Evolutionary conservation across 2,113 vertebrate species (phyloP).

Genomic region (Suricata suricatta): DNA sequence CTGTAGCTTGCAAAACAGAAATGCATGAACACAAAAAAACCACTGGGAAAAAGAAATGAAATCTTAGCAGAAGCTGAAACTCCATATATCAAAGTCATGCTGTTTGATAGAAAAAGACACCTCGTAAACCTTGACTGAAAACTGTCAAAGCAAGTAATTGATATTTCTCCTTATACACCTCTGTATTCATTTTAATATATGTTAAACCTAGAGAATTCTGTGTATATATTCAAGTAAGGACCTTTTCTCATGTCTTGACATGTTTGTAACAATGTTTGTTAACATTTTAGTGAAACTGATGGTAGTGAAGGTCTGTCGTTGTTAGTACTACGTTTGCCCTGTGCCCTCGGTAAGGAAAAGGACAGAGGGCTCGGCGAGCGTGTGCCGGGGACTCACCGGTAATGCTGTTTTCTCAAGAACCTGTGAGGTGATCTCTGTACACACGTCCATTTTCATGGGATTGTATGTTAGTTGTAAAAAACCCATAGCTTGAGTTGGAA

Average conservation of each 20-base stretch:
- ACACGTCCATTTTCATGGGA: slow-evolving; percentile 62
- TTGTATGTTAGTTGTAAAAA: slow-evolving; percentile 62
- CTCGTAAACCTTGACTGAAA: slow-evolving; percentile 60
- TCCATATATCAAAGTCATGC: slow-evolving; percentile 1
- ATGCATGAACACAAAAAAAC: slow-evolving; percentile 70
- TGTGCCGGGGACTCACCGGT: slow-evolving; percentile 39
- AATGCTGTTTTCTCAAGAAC: slow-evolving; percentile 27
- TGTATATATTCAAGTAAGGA: slow-evolving; percentile 64
- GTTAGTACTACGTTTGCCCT: slow-evolving; percentile 72
- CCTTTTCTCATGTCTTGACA: slow-evolving; percentile 70
- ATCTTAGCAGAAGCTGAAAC: slow-evolving; percentile 67
- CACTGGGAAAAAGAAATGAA: slow-evolving; percentile 79
- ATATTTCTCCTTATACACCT: slow-evolving; percentile 33
- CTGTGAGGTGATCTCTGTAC: slow-evolving; percentile 25
- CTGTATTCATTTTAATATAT: slow-evolving; percentile 58
- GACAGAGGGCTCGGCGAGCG: background rate
- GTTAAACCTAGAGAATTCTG: slow-evolving; percentile 48
- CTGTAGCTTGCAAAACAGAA: slow-evolving; percentile 68
- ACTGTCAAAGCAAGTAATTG: slow-evolving; percentile 68
- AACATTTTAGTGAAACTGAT: slow-evolving; percentile 61
- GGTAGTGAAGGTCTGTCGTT: slow-evolving; percentile 63
- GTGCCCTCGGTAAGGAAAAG: slow-evolving; percentile 54
- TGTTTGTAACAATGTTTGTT: slow-evolving; percentile 73
- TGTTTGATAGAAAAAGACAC: slow-evolving; percentile 29
- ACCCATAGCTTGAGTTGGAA: slow-evolving; percentile 59